Evolutionary conservation across 92 coral and sea anemone species (phyloP).

Genomic region (Phenganax marumi): DNA sequence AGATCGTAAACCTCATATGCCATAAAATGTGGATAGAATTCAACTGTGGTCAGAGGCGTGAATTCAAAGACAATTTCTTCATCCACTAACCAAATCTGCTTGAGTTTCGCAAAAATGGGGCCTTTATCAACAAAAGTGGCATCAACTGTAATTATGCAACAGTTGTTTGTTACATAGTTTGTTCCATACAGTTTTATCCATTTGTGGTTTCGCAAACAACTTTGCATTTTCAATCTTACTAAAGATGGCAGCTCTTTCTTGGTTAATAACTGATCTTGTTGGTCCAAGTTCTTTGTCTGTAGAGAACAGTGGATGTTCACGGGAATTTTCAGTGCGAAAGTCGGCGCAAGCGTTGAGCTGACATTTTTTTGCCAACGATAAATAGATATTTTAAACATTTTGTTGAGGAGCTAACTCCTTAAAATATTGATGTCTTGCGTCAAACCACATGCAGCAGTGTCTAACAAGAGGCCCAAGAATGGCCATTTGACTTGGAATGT

Average conservation of each 20-base stretch:
- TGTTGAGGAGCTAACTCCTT: slow-evolving; percentile 54
- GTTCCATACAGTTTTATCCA: slow-evolving; percentile 54
- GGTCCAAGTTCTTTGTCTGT: slow-evolving; percentile 28
- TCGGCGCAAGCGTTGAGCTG: slow-evolving; percentile 37
- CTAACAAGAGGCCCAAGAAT: slow-evolving; percentile 66
- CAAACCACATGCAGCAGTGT: slow-evolving; percentile 66
- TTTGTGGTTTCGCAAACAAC: slow-evolving; percentile 8
- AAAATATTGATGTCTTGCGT: slow-evolving; percentile 63
- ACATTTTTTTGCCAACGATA: slow-evolving; percentile 64
- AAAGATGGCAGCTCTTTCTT: neutral
- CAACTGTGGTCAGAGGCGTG: slow-evolving; percentile 48
- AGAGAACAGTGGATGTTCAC: slow-evolving; percentile 15
- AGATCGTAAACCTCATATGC: slow-evolving; percentile 63
- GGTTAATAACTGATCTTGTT: slow-evolving; percentile 31
- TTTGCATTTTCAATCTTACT: neutral
- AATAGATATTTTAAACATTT: slow-evolving; percentile 58
- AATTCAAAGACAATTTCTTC: slow-evolving; percentile 50
- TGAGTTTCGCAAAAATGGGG: slow-evolving; percentile 56
- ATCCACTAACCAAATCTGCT: slow-evolving; percentile 49
- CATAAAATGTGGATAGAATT: slow-evolving; percentile 49
- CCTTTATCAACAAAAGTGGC: slow-evolving; percentile 45
- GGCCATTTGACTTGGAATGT: slow-evolving; percentile 57
- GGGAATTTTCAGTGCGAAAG: slow-evolving; percentile 2
- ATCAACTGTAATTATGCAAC: slow-evolving; percentile 49
- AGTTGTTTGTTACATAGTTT: slow-evolving; percentile 60